A percentile compares a stretch with the other conserved stretches of the same genome.
These are phyloP conservation scores for Somateria mollissima DNA, from an alignment of 2,797 vertebrate species.

Conservation along the genomic window DNA sequence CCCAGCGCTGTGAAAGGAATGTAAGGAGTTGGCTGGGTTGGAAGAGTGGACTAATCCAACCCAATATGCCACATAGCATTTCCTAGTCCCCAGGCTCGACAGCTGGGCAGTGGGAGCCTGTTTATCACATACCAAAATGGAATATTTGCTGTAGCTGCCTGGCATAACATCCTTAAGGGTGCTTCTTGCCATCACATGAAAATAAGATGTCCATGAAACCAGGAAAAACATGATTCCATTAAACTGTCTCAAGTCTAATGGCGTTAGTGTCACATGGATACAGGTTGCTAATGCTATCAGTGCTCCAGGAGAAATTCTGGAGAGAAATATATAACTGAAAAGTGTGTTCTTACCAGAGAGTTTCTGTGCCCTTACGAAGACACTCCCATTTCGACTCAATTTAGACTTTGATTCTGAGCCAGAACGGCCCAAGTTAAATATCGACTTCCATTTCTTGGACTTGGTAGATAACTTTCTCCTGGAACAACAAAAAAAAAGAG, in stretches of 20 bases:
- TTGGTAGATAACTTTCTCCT: slow-evolving; percentile 97
- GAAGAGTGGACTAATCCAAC: not conserved
- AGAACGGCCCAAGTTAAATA: slow-evolving; percentile 95
- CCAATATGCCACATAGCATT: not conserved
- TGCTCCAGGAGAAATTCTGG: not conserved
- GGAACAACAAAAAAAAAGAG: slow-evolving; percentile 38
- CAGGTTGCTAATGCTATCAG: not conserved
- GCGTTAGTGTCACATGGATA: not conserved
- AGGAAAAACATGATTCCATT: not conserved
- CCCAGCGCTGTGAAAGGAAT: not conserved
- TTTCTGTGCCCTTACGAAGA: slow-evolving; percentile 92
- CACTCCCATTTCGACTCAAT: slow-evolving; percentile 95
- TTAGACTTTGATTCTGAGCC: slow-evolving; percentile 94
- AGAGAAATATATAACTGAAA: not conserved
- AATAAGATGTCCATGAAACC: not conserved
- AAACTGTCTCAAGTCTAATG: not conserved
- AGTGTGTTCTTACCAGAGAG: slow-evolving; percentile 81
- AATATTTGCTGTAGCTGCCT: not conserved
- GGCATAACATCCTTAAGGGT: not conserved
- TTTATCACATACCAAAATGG: not conserved
- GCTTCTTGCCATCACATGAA: not conserved
- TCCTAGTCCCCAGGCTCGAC: not conserved
- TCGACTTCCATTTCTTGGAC: slow-evolving; percentile 98
- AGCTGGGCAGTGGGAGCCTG: not conserved
- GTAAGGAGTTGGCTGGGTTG: not conserved